Evolutionary conservation across 2,797 vertebrate genomes (phyloP).

Genomic region (Odontamblyopus rebecca): DNA sequence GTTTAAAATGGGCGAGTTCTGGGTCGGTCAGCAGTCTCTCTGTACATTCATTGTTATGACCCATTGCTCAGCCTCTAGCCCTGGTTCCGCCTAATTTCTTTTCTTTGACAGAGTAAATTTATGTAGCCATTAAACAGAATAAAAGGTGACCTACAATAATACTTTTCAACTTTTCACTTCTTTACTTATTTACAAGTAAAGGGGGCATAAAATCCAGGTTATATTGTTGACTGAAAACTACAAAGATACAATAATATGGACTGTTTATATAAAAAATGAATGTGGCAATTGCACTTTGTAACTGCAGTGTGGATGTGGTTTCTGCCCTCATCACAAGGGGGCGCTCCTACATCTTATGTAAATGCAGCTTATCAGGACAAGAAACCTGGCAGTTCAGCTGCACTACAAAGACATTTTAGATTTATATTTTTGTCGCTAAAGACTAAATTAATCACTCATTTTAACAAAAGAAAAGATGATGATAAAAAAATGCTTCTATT

Average conservation of each 20-base stretch:
- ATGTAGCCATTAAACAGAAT: constrained; percentile 14
- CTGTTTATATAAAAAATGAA: background rate
- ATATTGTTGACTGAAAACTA: background rate
- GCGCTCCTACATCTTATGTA: constrained; percentile 48
- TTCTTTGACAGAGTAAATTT: constrained; percentile 10
- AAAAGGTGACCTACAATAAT: background rate
- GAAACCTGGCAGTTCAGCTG: background rate
- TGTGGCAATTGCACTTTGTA: background rate
- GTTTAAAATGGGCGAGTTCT: background rate
- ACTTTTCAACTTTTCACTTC: constrained; percentile 2
- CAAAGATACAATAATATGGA: background rate
- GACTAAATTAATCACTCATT: too few relatives aligned
- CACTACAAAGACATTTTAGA: background rate
- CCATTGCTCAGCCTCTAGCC: constrained; percentile 3
- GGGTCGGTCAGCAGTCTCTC: constrained; percentile 5
- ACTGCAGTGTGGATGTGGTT: constrained; percentile 16
- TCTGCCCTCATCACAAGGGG: constrained; percentile 67
- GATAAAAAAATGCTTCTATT: too few relatives aligned
- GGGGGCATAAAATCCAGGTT: background rate
- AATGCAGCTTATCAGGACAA: background rate
- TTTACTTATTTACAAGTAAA: constrained; percentile 1
- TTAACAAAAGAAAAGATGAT: too few relatives aligned
- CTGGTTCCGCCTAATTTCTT: constrained; percentile 10
- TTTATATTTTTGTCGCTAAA: too few relatives aligned
- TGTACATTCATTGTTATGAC: constrained; percentile 12